phyloP scores from a whole-genome alignment of 2,797 vertebrate species.

The Pelodytes ibericus region DNA sequence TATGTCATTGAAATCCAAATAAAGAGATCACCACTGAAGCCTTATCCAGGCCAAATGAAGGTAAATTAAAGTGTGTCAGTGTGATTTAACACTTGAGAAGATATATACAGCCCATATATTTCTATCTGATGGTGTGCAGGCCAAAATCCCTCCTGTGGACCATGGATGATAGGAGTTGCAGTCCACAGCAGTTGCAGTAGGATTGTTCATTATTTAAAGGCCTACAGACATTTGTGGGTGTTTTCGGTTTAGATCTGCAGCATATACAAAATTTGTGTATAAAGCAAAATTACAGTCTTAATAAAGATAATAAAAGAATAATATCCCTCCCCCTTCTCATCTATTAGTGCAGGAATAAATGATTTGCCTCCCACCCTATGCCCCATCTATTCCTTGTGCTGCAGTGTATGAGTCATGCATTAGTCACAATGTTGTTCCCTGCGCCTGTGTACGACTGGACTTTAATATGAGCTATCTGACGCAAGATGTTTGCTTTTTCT shows the following conservation, averaged over 20 bases:
- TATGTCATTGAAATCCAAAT: background rate
- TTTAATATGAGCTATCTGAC: conserved; percentile 40
- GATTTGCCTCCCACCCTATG: background rate
- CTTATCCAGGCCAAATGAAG: too few relatives aligned
- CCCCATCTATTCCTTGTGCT: background rate
- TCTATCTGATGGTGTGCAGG: too few relatives aligned
- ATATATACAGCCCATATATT: too few relatives aligned
- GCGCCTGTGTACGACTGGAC: conserved; percentile 36
- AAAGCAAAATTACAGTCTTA: background rate
- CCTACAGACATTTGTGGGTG: too few relatives aligned
- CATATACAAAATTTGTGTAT: too few relatives aligned
- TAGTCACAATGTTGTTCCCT: conserved; percentile 47
- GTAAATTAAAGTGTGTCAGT: too few relatives aligned
- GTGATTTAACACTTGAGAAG: too few relatives aligned
- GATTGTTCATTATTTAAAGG: too few relatives aligned
- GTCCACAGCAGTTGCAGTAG: too few relatives aligned
- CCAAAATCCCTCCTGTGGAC: too few relatives aligned
- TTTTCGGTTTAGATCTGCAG: too few relatives aligned
- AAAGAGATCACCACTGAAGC: background rate
- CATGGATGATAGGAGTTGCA: too few relatives aligned
- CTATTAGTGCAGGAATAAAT: background rate
- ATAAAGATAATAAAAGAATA: background rate
- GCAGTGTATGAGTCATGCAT: conserved; percentile 48
- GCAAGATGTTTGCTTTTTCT: conserved; percentile 4
- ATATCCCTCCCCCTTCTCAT: background rate